These are phyloP conservation scores for Margaritifera margaritifera DNA, from an alignment of 2,888 invertebrate genomes.

Conservation along the genomic window DNA sequence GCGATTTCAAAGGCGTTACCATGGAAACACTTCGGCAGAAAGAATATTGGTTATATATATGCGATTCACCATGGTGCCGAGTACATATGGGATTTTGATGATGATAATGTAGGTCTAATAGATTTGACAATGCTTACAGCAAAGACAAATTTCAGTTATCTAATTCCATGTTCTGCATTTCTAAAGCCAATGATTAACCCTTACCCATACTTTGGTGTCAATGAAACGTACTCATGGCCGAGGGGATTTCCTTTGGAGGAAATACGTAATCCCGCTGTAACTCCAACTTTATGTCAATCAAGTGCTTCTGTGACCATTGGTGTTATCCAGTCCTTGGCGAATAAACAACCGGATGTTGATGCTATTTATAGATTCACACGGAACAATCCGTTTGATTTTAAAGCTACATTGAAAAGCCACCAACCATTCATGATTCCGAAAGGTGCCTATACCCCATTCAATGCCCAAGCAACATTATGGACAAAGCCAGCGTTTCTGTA, in stretches of 20 bases:
- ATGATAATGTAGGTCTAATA: slow-evolving; percentile 10
- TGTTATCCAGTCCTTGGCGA: slow-evolving; percentile 21
- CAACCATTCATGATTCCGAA: slow-evolving; percentile 4
- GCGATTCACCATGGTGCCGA: slow-evolving; percentile 18
- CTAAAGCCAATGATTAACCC: slow-evolving; percentile 12
- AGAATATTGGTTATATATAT: slow-evolving; percentile 27
- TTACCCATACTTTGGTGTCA: slow-evolving; percentile 18
- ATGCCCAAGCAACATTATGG: slow-evolving; percentile 23
- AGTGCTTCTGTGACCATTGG: slow-evolving; percentile 1
- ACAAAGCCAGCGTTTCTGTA: slow-evolving; percentile 9
- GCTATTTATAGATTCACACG: slow-evolving; percentile 21
- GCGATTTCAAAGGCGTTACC: slow-evolving; percentile 11
- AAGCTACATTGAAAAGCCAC: slow-evolving; percentile 3
- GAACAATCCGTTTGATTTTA: slow-evolving; percentile 17
- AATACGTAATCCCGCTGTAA: slow-evolving; percentile 2
- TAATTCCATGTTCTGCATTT: background rate
- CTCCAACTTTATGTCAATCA: no score
- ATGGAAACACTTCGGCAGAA: slow-evolving; percentile 10
- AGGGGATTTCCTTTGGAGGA: slow-evolving; percentile 17
- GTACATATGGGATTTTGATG: slow-evolving; percentile 24
- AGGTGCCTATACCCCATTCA: slow-evolving; percentile 17
- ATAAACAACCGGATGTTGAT: slow-evolving; percentile 24
- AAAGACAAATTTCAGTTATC: background rate
- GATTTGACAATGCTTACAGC: background rate
- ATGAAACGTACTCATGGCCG: slow-evolving; percentile 17